phyloP scores from a whole-genome alignment of 2,888 invertebrate species.

The Axea sp. region DNA sequence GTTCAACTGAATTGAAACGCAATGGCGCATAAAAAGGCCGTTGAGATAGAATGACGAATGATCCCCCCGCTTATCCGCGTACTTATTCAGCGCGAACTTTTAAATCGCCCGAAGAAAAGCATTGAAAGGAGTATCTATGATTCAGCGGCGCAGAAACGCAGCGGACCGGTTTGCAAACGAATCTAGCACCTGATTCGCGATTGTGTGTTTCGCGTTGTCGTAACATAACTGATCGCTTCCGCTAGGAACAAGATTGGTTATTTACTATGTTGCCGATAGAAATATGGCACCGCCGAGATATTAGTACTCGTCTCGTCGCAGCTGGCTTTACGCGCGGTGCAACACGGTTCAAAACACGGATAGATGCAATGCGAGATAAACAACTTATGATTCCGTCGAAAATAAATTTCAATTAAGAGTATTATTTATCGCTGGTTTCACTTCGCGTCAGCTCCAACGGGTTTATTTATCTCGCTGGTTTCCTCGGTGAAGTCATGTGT shows the following conservation, averaged over 20 bases:
- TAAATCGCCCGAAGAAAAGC: slow-evolving; percentile 49
- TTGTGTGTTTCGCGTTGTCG: slow-evolving; percentile 62
- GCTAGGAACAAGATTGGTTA: slow-evolving; percentile 63
- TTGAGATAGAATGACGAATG: slow-evolving; percentile 52
- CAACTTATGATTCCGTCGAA: slow-evolving; percentile 40
- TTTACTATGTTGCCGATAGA: slow-evolving; percentile 59
- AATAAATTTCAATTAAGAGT: slow-evolving; percentile 57
- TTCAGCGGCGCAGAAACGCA: slow-evolving; percentile 51
- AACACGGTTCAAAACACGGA: slow-evolving; percentile 17
- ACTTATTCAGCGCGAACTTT: slow-evolving; percentile 49
- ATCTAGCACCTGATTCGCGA: slow-evolving; percentile 61
- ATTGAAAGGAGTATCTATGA: slow-evolving; percentile 55
- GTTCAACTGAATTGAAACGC: slow-evolving; percentile 21
- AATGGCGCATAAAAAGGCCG: slow-evolving; percentile 35
- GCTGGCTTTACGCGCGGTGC: slow-evolving; percentile 50
- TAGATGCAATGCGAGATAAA: slow-evolving; percentile 50
- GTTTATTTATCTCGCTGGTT: neutral
- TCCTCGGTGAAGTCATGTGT: neutral
- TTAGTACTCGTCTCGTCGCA: slow-evolving; percentile 60
- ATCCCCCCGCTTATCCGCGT: slow-evolving; percentile 37
- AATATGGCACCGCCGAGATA: slow-evolving; percentile 56
- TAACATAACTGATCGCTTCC: slow-evolving; percentile 73
- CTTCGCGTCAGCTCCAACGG: slow-evolving; percentile 3
- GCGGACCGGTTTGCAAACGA: slow-evolving; percentile 53
- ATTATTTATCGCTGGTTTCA: slow-evolving; percentile 44